Base-by-base conservation (phyloP, 2,113 vertebrate species). In the Stigmatopora argus region DNA sequence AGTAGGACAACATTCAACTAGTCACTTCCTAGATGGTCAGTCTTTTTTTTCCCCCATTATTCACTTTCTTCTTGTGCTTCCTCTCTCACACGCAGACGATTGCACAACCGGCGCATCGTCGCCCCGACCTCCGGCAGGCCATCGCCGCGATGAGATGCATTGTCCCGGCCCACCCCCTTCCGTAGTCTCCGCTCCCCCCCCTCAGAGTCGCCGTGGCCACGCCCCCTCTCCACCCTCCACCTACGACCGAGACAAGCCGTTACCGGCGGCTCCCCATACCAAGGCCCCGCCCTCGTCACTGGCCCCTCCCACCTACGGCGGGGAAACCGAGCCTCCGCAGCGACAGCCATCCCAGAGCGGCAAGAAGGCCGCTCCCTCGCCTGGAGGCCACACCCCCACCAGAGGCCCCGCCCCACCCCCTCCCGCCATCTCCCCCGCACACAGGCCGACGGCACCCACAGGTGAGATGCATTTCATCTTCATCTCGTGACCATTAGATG, bases 301-400 rank as follows among this genome's bases (percentile, higher is more conserved):
- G n/a, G 91, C 92, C 14, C 92, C 91, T 0, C 93, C 94, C 0
- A 92, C 92, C 2, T 94, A 94, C 68, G 88, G 88, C 15, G 90
- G 83, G 0, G 95, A 95, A 57, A 77, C 74, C 0, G 92, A 92
- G 5, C 95, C 94, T 0, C 93, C 96, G 72, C 90, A 94, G 85
- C 93, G 94, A 81, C 94, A 97, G 83, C 96, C 96, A 87, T 97
- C 96, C 17, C 90, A 96, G 76, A 91, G 94, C 88, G 93, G 92
- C 72, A 92, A 94, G 66, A 83, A 82, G 21, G 23, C 78, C 0
- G 83, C 83, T 63, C 94, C 93, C 35, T 91, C 92, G 5, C 90
- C 93, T 0, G 92, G 92, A 72, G 91, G 93, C 69, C 94, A 94
- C 74, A 92, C 88, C 52, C 84, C 89, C 7, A 86, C 92, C 61